Conservation (phyloP, 64 coral and sea anemone genomes). For the Pocillopora verrucosa region DNA sequence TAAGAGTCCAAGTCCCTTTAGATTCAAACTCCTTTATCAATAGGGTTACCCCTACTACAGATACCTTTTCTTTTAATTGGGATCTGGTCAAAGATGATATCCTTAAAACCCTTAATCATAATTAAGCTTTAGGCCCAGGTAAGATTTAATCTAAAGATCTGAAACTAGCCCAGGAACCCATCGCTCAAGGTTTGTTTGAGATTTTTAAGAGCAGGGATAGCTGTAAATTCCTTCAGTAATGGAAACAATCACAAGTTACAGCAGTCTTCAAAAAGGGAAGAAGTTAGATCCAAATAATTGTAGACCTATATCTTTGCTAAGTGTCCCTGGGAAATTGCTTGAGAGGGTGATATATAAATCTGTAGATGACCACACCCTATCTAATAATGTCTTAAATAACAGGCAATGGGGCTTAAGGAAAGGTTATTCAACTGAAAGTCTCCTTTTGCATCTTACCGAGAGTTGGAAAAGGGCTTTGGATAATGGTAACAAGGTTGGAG, state of each 20-base stretch:
- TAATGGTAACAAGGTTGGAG: too few species aligned
- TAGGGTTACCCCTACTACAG: too few species aligned
- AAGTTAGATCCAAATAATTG: background rate
- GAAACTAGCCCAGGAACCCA: background rate
- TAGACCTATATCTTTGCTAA: background rate
- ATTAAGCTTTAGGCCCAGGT: background rate
- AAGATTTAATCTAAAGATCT: conserved; percentile 1
- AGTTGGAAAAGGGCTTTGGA: background rate
- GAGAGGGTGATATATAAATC: too few species aligned
- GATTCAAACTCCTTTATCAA: too few species aligned
- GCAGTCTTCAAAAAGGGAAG: too few species aligned
- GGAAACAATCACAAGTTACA: too few species aligned
- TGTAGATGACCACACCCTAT: too few species aligned
- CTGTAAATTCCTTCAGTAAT: background rate
- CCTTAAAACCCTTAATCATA: background rate
- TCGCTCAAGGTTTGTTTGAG: conserved; percentile 1
- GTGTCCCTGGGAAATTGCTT: too few species aligned
- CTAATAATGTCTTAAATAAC: background rate
- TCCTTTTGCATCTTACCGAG: conserved; percentile 11
- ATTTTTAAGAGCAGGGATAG: background rate
- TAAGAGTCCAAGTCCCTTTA: too few species aligned
- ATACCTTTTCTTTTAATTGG: too few species aligned
- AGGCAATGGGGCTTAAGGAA: background rate
- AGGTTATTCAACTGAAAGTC: conserved; percentile 14
- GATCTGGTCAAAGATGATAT: too few species aligned